Evolutionary conservation across 2,797 vertebrate species (phyloP).

Genomic region (Pipistrellus nathusii): DNA sequence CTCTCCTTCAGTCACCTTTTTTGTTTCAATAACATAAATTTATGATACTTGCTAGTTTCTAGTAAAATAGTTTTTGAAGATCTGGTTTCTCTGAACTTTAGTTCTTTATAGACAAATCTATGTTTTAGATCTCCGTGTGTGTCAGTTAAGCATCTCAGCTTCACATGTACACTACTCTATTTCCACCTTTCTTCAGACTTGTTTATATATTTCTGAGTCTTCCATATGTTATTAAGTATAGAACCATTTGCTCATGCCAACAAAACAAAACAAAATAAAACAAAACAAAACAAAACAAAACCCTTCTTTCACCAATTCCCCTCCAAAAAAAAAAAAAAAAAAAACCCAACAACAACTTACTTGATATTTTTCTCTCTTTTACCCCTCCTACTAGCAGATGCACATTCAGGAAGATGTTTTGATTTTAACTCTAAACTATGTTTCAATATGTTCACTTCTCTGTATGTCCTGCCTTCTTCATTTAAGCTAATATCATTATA

Average conservation of each 20-base stretch:
- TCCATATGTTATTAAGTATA: background rate
- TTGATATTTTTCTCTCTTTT: background rate
- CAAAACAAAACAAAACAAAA: background rate
- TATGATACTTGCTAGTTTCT: background rate
- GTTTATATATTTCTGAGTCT: background rate
- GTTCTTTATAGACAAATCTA: background rate
- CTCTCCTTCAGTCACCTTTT: background rate
- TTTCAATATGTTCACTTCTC: background rate
- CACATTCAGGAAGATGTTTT: background rate
- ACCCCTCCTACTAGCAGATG: fast-evolving
- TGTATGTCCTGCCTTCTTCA: background rate
- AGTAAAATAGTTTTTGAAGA: background rate
- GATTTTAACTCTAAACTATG: background rate
- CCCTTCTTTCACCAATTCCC: no score
- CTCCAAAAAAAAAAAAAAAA: no score
- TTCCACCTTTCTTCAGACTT: background rate
- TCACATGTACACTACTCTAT: background rate
- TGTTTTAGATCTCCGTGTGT: background rate
- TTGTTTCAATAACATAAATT: background rate
- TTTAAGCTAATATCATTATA: background rate
- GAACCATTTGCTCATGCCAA: background rate
- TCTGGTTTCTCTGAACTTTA: background rate
- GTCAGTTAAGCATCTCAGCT: background rate
- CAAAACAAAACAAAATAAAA: background rate
- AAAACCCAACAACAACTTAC: background rate